phyloP scores from a whole-genome alignment of 2,888 invertebrate genomes.

The Machimus atricapillus region DNA sequence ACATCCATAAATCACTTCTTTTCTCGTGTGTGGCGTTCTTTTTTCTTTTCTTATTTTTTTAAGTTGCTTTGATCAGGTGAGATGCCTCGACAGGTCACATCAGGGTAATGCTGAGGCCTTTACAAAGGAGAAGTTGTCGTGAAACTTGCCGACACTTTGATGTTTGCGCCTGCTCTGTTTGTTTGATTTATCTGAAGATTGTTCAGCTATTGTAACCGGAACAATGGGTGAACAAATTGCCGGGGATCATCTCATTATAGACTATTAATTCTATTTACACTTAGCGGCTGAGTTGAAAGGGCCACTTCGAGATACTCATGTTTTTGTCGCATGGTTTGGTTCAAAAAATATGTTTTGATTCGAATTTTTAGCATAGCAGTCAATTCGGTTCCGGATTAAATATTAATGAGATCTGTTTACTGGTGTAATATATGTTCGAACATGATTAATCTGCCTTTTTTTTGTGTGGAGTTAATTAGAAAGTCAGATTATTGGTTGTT shows the following conservation, averaged over 20 bases:
- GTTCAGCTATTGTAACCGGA: constrained; percentile 4
- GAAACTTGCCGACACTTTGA: background rate
- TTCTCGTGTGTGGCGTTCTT: background rate
- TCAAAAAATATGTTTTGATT: background rate
- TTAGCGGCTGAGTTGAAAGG: background rate
- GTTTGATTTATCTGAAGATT: constrained; percentile 18
- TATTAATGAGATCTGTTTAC: background rate
- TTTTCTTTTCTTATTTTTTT: background rate
- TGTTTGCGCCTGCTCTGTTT: constrained; percentile 19
- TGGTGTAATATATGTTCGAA: background rate
- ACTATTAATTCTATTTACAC: constrained; percentile 25
- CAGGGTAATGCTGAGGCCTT: background rate
- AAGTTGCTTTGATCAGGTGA: background rate
- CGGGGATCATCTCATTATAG: constrained; percentile 16
- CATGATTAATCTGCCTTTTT: background rate
- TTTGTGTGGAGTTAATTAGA: background rate
- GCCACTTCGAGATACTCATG: background rate
- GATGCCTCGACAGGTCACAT: background rate
- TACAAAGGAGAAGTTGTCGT: background rate
- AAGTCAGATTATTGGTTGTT: background rate
- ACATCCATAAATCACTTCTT: constrained; percentile 4
- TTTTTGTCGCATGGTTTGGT: background rate
- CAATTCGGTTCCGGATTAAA: background rate
- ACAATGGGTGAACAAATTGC: constrained; percentile 24
- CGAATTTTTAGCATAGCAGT: background rate